Evolutionary conservation across 2,888 invertebrate species (phyloP), one percentile per base, ranked within the genome.

Genomic region (Isoperla grammatica): DNA sequence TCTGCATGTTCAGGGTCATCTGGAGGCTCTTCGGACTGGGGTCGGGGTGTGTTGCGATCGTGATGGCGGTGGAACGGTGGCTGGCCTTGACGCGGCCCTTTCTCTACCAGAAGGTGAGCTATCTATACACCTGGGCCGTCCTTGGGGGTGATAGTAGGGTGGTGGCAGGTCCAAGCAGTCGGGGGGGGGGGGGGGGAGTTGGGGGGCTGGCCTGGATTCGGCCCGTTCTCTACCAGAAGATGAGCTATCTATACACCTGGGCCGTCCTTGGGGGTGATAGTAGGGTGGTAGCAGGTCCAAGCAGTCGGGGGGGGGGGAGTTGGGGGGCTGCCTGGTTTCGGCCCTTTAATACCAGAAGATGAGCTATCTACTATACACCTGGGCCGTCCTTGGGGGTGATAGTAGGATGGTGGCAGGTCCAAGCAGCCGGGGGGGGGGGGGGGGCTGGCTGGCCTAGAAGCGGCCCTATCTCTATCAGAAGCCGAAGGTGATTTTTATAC

Each of bases 191-290:
- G 66, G 92, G 91, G 45, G 89, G 90, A 75, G 90, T 92, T 68
- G 90, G 93, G 65, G 92, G 88, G 84, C 79, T 92, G 70, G 92
- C 93, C 29, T 81, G 93, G 67, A 90, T 92, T 9, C 80, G 88
- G 66, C 92, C 92, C 40, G 93, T 93, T 75, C 79, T 88, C 68
- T 93, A 92, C 73, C 91, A 91, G 74, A 90, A 90, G 86, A 92
- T 92, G 75, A 73, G 72, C 57, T 45, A 49, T 15, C 15, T 12
- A 53, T 40, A 13, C 8, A 9, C 12, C 8, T 6, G 37, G 37
- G 11, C 12, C 8, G 11, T 37, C 12, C 8, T 37, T 37, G 23
- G 53, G n/a, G n/a, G n/a, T n/a, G n/a, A n/a, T n/a, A n/a, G n/a
- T n/a, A n/a, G n/a, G n/a, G n/a, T n/a, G n/a, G n/a, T n/a, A n/a